Evolutionary conservation across 2,113 vertebrate species (phyloP).

Genomic region (Synodontis membranacea): DNA sequence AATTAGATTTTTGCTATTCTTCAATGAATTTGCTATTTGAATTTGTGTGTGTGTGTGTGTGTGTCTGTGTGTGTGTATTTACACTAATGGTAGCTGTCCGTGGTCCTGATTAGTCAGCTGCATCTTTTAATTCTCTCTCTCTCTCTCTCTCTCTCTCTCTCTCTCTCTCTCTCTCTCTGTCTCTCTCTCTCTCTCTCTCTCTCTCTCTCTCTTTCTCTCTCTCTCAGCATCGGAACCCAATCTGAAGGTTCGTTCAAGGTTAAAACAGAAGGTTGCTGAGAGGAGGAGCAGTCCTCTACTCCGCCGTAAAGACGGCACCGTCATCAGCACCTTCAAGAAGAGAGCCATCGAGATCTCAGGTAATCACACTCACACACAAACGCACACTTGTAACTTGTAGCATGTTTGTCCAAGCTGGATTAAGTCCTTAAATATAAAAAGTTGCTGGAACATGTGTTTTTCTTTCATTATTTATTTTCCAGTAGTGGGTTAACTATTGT

Average conservation of each 20-base stretch:
- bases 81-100: constrained; percentile 27
- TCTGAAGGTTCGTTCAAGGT: constrained; percentile 92
- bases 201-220: not conserved
- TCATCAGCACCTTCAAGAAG: constrained; percentile 93
- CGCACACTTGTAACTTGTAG: not conserved
- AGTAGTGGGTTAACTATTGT: not conserved
- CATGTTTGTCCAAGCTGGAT: not conserved
- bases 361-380: constrained; percentile 41
- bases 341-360: constrained; percentile 84
- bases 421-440: not conserved
- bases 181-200: not conserved
- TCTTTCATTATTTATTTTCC: not conserved
- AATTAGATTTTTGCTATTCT: not conserved
- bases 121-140: not conserved
- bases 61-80: not conserved
- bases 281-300: constrained; percentile 90
- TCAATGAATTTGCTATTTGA: too few species aligned
- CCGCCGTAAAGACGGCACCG: constrained; percentile 88
- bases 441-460: not conserved
- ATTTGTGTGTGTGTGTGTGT: not conserved
- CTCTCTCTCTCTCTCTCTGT: not conserved
- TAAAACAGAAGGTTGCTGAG: constrained; percentile 97
- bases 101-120: constrained; percentile 44
- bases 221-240: constrained; percentile 90
- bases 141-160: not conserved